phyloP scores from a whole-genome alignment of 2,888 invertebrate species.

The Sarcophaga subvicina region DNA sequence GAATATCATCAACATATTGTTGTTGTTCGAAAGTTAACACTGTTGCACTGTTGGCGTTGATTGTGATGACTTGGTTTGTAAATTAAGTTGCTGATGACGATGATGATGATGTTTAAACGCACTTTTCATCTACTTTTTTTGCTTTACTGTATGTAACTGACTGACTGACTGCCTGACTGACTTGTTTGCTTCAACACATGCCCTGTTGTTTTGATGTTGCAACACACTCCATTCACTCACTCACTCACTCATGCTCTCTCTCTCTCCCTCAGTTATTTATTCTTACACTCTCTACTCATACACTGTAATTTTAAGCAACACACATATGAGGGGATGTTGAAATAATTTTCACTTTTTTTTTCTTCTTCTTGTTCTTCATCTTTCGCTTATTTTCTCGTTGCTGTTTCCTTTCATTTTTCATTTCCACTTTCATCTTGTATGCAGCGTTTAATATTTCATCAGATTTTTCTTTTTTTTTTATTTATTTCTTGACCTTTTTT shows the following conservation, averaged over 20 bases:
- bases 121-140: slow-evolving; percentile 37
- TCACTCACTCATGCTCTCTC: slow-evolving; percentile 33
- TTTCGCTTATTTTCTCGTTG: slow-evolving; percentile 33
- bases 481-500: slow-evolving; percentile 63
- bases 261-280: slow-evolving; percentile 39
- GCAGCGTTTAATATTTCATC: slow-evolving; percentile 66
- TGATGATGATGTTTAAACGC: slow-evolving; percentile 38
- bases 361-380: background rate
- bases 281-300: slow-evolving; percentile 17
- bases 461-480: slow-evolving; percentile 35
- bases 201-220: slow-evolving; percentile 5
- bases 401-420: slow-evolving; percentile 47
- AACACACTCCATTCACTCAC: slow-evolving; percentile 16
- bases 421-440: slow-evolving; percentile 62
- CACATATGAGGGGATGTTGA: slow-evolving; percentile 25
- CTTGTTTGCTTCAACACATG: slow-evolving; percentile 17
- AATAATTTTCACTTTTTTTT: slow-evolving; percentile 62
- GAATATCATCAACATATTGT: slow-evolving; percentile 47
- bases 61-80: background rate
- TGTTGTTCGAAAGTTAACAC: background rate
- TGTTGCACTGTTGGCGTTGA: background rate
- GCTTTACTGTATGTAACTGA: background rate
- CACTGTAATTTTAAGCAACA: background rate
- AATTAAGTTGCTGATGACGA: background rate
- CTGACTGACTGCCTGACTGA: background rate